These are phyloP conservation scores for Eurytoma californica DNA, from an alignment of 2,888 invertebrate species.

Conservation along the genomic window DNA sequence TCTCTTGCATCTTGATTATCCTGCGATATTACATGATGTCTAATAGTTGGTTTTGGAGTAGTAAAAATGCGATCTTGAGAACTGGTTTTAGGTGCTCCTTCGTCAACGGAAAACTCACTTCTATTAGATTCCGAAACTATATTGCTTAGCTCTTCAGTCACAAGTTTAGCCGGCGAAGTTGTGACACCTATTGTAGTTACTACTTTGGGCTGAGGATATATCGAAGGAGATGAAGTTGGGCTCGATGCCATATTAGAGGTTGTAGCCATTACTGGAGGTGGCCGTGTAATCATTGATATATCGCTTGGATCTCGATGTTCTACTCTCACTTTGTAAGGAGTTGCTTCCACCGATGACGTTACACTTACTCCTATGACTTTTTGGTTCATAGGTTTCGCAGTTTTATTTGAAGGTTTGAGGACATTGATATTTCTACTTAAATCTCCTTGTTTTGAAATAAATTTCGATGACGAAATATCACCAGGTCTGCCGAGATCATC, in stretches of 20 bases:
- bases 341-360: slow-evolving; percentile 79
- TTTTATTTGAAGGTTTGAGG: slow-evolving; percentile 41
- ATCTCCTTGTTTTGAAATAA: slow-evolving; percentile 54
- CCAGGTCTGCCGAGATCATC: slow-evolving; percentile 66
- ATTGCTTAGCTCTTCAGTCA: slow-evolving; percentile 75
- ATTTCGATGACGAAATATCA: slow-evolving; percentile 60
- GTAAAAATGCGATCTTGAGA: slow-evolving; percentile 65
- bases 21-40: slow-evolving; percentile 13
- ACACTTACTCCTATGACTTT: slow-evolving; percentile 77
- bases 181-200: slow-evolving; percentile 52
- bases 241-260: slow-evolving; percentile 45
- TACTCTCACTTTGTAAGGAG: slow-evolving; percentile 75
- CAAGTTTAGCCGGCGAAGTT: slow-evolving; percentile 61
- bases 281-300: slow-evolving; percentile 61
- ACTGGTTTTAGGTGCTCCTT: slow-evolving; percentile 77
- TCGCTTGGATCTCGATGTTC: slow-evolving; percentile 68
- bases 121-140: slow-evolving; percentile 78
- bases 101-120: slow-evolving; percentile 79
- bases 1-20: slow-evolving; percentile 54
- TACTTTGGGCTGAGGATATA: slow-evolving; percentile 54
- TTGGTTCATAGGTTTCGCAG: slow-evolving; percentile 57
- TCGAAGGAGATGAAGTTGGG: slow-evolving; percentile 53
- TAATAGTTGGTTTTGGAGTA: slow-evolving; percentile 63
- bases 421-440: slow-evolving; percentile 26
- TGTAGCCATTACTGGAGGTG: slow-evolving; percentile 56